Conservation (phyloP, 2,888 invertebrate genomes). For the Pardosa pseudoannulata region DNA sequence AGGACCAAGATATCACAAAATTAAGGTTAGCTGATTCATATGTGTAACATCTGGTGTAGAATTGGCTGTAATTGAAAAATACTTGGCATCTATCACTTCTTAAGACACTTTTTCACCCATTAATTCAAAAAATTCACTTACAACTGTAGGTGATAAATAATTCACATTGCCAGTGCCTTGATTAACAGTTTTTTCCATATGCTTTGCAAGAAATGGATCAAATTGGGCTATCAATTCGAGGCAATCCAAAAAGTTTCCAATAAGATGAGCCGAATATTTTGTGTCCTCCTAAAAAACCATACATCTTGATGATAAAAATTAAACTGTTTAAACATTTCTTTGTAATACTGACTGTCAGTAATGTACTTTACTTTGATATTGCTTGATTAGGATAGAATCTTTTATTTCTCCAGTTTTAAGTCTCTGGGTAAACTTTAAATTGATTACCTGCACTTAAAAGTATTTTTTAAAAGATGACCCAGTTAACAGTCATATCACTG, state of each 20-base stretch:
- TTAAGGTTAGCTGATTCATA: neutral
- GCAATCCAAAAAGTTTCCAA: conserved; percentile 75
- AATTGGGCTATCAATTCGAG: conserved; percentile 76
- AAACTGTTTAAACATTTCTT: conserved; percentile 74
- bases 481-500: neutral
- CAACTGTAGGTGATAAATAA: conserved; percentile 75
- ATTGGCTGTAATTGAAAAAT: neutral
- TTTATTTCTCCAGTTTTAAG: neutral
- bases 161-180: conserved; percentile 75
- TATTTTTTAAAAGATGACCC: neutral
- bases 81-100: neutral
- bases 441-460: neutral
- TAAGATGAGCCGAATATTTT: conserved; percentile 75
- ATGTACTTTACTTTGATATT: neutral
- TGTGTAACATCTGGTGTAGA: conserved; percentile 9
- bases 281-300: conserved; percentile 75
- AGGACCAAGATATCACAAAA: neutral
- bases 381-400: neutral
- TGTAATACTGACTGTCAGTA: neutral
- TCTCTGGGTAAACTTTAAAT: neutral
- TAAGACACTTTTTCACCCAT: neutral
- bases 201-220: conserved; percentile 75
- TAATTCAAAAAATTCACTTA: conserved; percentile 76
- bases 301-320: conserved; percentile 74
- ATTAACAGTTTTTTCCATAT: conserved; percentile 75